phyloP scores from a whole-genome alignment of 64 coral and sea anemone species.

The Pachyseris speciosa region DNA sequence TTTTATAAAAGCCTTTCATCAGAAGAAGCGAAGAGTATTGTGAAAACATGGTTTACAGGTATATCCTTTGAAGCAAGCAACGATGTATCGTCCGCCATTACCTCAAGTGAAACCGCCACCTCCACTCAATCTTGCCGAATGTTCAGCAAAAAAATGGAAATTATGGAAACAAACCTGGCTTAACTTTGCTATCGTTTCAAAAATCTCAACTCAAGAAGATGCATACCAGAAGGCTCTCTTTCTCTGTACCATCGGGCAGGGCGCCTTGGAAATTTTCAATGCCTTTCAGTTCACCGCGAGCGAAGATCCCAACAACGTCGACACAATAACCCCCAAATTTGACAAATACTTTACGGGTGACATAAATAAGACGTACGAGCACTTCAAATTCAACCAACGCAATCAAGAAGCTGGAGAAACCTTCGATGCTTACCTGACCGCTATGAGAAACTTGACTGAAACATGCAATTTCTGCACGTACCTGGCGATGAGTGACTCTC shows the following conservation, averaged over 20 bases:
- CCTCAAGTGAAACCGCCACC: conserved; percentile 26
- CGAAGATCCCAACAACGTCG: conserved; percentile 33
- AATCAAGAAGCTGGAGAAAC: conserved; percentile 48
- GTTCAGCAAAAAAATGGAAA: conserved; percentile 20
- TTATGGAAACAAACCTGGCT: conserved; percentile 47
- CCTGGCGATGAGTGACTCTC: conserved; percentile 11
- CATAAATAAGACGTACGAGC: conserved; percentile 56
- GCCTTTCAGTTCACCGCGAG: neutral
- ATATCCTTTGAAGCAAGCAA: no score
- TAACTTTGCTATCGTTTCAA: conserved; percentile 36
- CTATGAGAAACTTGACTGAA: conserved; percentile 57
- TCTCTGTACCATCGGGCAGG: conserved; percentile 38
- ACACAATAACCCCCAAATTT: conserved; percentile 47
- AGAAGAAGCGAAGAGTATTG: no score
- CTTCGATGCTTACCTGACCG: conserved; percentile 51
- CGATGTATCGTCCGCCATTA: neutral
- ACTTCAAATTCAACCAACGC: conserved; percentile 59
- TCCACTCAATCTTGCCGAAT: conserved; percentile 4
- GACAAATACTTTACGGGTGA: conserved; percentile 35
- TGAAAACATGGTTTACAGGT: no score
- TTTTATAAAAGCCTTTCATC: no score
- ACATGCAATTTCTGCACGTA: conserved; percentile 75
- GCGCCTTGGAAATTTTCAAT: neutral
- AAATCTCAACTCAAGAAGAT: neutral
- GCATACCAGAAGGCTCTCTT: conserved; percentile 43